These are phyloP conservation scores for Noctuana brunneofusca DNA, from an alignment of 2,888 invertebrate species.

Conservation along the genomic window DNA sequence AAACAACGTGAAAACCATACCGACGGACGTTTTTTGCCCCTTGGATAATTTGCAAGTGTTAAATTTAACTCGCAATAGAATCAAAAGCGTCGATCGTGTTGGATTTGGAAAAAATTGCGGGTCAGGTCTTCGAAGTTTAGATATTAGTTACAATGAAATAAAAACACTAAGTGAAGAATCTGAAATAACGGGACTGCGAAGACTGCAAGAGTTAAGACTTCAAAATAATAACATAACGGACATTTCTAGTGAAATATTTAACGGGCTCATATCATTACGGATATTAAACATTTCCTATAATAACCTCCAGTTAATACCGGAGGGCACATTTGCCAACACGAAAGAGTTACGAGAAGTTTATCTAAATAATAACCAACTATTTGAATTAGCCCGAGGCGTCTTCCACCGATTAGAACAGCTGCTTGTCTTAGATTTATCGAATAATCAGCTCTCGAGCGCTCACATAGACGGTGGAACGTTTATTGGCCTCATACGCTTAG, in stretches of 20 bases:
- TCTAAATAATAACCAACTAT: constrained; percentile 93
- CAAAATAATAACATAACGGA: constrained; percentile 92
- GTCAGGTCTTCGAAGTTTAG: constrained; percentile 88
- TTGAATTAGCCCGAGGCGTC: constrained; percentile 91
- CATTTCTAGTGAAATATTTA: constrained; percentile 90
- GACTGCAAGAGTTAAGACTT: constrained; percentile 90
- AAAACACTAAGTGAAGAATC: constrained; percentile 88
- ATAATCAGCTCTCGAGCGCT: constrained; percentile 92
- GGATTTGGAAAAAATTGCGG: constrained; percentile 87
- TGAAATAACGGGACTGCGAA: constrained; percentile 88
- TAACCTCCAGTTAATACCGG: constrained; percentile 90
- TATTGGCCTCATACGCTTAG: constrained; percentile 91
- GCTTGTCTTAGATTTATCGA: constrained; percentile 92
- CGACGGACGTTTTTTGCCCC: constrained; percentile 90
- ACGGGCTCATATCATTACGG: constrained; percentile 89
- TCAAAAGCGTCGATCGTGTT: constrained; percentile 89
- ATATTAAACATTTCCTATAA: constrained; percentile 94
- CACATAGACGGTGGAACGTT: constrained; percentile 94
- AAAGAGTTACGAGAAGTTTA: constrained; percentile 93
- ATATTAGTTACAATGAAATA: constrained; percentile 91
- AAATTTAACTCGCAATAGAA: constrained; percentile 91
- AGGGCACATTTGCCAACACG: constrained; percentile 91
- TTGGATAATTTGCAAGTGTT: constrained; percentile 90
- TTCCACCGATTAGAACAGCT: constrained; percentile 93
- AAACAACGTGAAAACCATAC: constrained; percentile 90